Conservation (phyloP, 2,113 vertebrate species). For the Caranx melampygus region DNA sequence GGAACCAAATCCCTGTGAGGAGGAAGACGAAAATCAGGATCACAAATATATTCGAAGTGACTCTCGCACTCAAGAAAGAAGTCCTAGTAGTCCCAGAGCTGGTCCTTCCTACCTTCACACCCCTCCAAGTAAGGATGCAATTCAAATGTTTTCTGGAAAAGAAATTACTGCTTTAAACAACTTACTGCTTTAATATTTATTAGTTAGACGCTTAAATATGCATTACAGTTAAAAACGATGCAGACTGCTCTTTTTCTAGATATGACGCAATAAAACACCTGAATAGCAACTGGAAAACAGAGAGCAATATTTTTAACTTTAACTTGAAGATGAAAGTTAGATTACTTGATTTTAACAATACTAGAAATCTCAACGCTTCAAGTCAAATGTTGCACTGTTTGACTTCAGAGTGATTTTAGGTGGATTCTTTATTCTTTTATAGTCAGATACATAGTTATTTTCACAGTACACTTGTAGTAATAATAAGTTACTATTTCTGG, state of each 20-base stretch:
- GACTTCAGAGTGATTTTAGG: neutral
- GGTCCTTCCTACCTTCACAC: slow-evolving; percentile 44
- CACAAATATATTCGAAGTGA: slow-evolving; percentile 48
- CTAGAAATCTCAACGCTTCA: neutral
- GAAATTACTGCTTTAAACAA: neutral
- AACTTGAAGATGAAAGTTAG: neutral
- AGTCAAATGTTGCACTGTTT: neutral
- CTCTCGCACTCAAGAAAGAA: slow-evolving; percentile 40
- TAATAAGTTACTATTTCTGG: slow-evolving; percentile 1
- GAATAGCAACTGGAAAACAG: neutral
- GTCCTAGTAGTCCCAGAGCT: slow-evolving; percentile 25
- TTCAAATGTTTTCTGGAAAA: neutral
- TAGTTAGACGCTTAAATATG: neutral
- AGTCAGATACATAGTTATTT: neutral
- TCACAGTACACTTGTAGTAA: neutral
- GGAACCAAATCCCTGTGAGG: slow-evolving; percentile 19
- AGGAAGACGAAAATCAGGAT: slow-evolving; percentile 57
- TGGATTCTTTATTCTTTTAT: neutral
- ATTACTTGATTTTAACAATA: neutral
- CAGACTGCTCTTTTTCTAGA: neutral
- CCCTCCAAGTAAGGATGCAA: slow-evolving; percentile 75
- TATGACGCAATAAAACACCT: neutral
- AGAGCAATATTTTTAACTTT: neutral
- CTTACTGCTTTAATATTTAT: neutral
- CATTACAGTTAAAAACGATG: neutral